Conservation (phyloP, 1,140 invertebrate species). For the Drosophila tsacasi region DNA sequence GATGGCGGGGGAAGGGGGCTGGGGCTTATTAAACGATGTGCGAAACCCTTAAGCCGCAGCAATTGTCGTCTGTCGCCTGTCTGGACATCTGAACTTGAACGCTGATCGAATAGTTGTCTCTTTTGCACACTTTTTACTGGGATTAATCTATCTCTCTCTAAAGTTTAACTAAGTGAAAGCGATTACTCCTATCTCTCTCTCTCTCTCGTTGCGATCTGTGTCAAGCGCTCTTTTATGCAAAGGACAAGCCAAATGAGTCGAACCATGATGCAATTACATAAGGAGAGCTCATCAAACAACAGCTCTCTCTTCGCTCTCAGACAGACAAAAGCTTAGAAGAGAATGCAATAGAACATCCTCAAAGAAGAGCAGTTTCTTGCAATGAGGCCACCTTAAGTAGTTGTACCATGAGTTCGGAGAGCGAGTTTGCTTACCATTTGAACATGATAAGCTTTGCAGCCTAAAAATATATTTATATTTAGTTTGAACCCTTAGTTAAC, state of each 20-base stretch:
- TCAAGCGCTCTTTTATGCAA: neutral
- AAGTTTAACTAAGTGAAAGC: neutral
- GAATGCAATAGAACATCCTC: neutral
- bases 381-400: neutral
- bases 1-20: neutral
- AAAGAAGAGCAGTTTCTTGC: neutral
- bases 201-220: neutral
- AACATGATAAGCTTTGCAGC: too few species aligned
- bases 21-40: conserved; percentile 26
- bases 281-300: neutral
- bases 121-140: neutral
- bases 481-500: neutral
- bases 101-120: neutral
- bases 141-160: neutral
- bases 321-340: neutral
- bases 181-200: neutral
- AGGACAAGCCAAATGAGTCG: neutral
- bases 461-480: neutral
- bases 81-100: neutral
- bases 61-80: conserved; percentile 7
- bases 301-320: neutral
- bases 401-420: neutral
- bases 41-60: conserved; percentile 3
- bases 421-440: neutral
- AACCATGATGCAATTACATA: neutral